phyloP scores from a whole-genome alignment of 2,888 invertebrate species.

The Patella caerulea region DNA sequence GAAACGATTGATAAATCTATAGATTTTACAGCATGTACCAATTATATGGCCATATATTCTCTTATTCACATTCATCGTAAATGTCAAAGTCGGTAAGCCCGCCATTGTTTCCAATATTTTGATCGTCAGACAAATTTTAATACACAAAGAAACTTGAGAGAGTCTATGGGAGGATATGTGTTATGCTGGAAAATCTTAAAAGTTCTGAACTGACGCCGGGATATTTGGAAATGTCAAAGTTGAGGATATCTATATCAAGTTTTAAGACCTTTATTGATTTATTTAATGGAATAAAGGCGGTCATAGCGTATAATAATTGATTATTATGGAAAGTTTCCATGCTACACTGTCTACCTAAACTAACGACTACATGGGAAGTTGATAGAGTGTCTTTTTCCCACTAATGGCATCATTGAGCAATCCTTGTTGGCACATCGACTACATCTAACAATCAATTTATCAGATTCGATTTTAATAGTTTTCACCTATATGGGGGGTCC shows the following conservation, averaged over 20 bases:
- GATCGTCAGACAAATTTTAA: no score
- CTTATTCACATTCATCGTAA: no score
- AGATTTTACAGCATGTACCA: no score
- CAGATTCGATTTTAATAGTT: conserved; percentile 5
- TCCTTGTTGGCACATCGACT: background rate
- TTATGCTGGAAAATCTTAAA: no score
- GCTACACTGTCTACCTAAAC: background rate
- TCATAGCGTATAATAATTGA: conserved; percentile 7
- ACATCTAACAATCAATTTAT: background rate
- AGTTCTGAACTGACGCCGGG: no score
- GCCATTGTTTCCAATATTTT: no score
- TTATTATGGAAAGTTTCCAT: background rate
- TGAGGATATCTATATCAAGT: conserved; percentile 1
- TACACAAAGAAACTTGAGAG: no score
- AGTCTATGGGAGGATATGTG: no score
- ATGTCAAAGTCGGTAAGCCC: no score
- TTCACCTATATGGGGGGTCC: background rate
- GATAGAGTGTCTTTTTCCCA: conserved; percentile 5
- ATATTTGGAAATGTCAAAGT: conserved; percentile 1
- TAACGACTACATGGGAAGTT: background rate
- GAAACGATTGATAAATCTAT: no score
- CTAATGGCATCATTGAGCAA: conserved; percentile 10
- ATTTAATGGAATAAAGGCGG: conserved; percentile 6
- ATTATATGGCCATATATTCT: no score
- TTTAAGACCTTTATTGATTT: conserved; percentile 6